Percentiles rank a stretch among this genome's conserved stretches.
Conservation (phyloP, 64 coral and sea anemone genomes). For the Hydrozoanthus tunicans region DNA sequence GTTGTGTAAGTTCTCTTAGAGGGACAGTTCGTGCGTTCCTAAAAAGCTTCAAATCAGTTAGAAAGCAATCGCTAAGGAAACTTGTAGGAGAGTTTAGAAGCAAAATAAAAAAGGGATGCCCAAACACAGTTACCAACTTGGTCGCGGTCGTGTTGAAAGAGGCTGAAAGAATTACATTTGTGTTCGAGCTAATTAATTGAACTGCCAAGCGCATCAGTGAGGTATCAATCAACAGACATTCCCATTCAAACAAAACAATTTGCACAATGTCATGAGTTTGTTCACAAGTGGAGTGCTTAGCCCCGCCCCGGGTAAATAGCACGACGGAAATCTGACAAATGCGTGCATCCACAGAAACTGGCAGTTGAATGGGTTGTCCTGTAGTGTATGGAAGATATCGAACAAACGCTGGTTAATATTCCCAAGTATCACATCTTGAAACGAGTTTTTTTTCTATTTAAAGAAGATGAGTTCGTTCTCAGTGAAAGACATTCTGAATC, state of each 20-base stretch:
- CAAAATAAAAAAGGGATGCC: not conserved
- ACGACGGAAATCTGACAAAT: conserved; percentile 62
- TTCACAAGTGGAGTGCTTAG: conserved; percentile 47
- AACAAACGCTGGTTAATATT: conserved; percentile 28
- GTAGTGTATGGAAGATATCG: conserved; percentile 30
- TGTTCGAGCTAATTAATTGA: conserved; percentile 60
- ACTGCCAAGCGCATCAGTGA: conserved; percentile 48
- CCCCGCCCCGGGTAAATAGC: conserved; percentile 51
- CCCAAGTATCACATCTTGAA: conserved; percentile 34
- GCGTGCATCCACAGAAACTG: conserved; percentile 60
- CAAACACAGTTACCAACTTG: not conserved
- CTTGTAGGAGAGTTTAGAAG: not conserved
- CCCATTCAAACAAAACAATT: conserved; percentile 56
- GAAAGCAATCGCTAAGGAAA: not conserved
- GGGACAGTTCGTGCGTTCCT: not conserved
- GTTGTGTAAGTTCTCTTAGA: not conserved
- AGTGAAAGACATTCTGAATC: conserved; percentile 53
- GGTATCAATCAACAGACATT: conserved; percentile 52
- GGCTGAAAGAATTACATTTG: conserved; percentile 60
- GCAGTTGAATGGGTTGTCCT: conserved; percentile 60
- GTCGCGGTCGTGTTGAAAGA: conserved; percentile 12
- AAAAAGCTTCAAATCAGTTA: not conserved
- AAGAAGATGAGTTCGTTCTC: conserved; percentile 47
- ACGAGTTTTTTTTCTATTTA: not conserved
- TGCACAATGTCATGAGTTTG: conserved; percentile 60